A percentile compares a stretch with the other conserved stretches of the same genome.
phyloP scores from a whole-genome alignment of 2,888 invertebrate species.

The Idaea biselata region DNA sequence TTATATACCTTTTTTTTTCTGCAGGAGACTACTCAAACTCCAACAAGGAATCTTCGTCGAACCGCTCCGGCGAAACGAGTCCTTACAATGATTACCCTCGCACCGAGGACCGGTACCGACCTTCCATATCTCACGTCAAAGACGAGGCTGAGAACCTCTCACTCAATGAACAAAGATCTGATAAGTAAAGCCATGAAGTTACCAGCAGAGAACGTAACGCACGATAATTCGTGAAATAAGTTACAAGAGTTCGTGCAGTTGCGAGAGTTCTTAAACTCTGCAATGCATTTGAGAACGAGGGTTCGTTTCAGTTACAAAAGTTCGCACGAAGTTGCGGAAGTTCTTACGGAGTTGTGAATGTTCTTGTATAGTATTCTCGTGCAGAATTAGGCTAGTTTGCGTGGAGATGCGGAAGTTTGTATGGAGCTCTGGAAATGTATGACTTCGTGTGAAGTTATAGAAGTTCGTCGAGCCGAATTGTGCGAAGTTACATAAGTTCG shows the following conservation, averaged over 20 bases:
- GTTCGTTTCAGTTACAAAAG: background rate
- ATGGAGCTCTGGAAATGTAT: background rate
- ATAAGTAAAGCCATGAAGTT: slow-evolving; percentile 51
- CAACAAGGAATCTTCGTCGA: slow-evolving; percentile 67
- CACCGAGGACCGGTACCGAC: slow-evolving; percentile 65
- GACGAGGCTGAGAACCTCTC: slow-evolving; percentile 78
- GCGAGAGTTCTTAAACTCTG: background rate
- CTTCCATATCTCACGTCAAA: slow-evolving; percentile 68
- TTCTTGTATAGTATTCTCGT: background rate
- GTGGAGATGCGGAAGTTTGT: background rate
- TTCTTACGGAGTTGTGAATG: background rate
- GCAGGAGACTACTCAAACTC: slow-evolving; percentile 63
- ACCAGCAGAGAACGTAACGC: background rate
- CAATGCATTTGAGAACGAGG: background rate
- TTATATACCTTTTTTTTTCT: slow-evolving; percentile 2
- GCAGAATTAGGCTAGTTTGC: background rate
- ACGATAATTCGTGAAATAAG: background rate
- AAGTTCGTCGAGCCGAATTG: background rate
- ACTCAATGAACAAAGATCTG: slow-evolving; percentile 75
- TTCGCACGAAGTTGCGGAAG: background rate
- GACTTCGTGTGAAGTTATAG: background rate
- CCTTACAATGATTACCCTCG: slow-evolving; percentile 72
- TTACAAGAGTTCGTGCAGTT: background rate
- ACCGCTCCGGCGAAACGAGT: slow-evolving; percentile 69
- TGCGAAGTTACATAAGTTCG: background rate